Evolutionary conservation across 2,113 vertebrate genomes (phyloP).

Genomic region (Orcinus orca): DNA sequence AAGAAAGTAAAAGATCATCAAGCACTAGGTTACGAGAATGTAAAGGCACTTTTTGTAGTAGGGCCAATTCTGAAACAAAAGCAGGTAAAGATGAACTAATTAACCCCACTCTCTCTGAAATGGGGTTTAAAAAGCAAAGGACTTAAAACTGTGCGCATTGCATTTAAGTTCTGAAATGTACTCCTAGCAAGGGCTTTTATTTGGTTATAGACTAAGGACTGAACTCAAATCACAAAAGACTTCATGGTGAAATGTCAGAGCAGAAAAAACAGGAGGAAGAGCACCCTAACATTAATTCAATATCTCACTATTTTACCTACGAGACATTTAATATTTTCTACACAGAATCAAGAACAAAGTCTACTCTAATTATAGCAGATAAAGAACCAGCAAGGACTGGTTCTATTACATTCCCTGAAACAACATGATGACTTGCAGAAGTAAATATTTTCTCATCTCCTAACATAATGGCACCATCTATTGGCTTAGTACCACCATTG

Average conservation of each 20-base stretch:
- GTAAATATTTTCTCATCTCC: conserved; percentile 50
- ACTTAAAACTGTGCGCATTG: background rate
- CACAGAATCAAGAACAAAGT: conserved; percentile 53
- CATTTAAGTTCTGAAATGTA: conserved; percentile 34
- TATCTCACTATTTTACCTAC: background rate
- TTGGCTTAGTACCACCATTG: conserved; percentile 70
- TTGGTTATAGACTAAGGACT: background rate
- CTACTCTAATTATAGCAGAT: conserved; percentile 41
- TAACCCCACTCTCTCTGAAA: conserved; percentile 36
- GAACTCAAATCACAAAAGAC: conserved; percentile 44
- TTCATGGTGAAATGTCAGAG: background rate
- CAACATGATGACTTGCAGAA: background rate
- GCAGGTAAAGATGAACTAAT: conserved; percentile 32
- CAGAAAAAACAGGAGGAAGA: background rate
- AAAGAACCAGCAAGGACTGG: conserved; percentile 36
- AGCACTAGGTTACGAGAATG: background rate
- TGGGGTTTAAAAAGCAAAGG: conserved; percentile 46
- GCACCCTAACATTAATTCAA: background rate
- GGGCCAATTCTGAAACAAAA: conserved; percentile 33
- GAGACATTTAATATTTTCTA: background rate
- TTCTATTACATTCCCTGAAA: conserved; percentile 46
- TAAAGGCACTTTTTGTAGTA: conserved; percentile 34
- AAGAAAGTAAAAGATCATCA: conserved; percentile 23
- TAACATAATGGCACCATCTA: conserved; percentile 80
- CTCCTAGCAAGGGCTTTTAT: conserved; percentile 5